Evolutionary conservation across 64 coral and sea anemone species (phyloP).

Genomic region (Cladopsammia gracilis): DNA sequence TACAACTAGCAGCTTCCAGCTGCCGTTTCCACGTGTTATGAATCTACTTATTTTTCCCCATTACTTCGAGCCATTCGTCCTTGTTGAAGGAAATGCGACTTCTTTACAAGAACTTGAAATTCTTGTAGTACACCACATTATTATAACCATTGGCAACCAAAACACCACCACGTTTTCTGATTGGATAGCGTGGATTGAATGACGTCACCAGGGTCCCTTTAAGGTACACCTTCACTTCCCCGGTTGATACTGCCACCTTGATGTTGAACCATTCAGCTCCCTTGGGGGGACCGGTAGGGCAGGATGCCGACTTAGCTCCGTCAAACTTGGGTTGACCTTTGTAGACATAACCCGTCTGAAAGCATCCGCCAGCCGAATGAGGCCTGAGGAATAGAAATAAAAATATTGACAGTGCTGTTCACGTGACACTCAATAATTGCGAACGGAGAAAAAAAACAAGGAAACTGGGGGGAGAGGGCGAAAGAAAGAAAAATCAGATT

Average conservation of each 20-base stretch:
- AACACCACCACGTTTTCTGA: slow-evolving; percentile 46
- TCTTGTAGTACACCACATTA: slow-evolving; percentile 48
- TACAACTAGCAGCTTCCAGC: no score
- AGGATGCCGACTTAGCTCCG: not conserved
- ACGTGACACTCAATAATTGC: no score
- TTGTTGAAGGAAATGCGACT: not conserved
- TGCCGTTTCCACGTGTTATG: not conserved
- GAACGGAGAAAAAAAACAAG: no score
- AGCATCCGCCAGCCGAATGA: slow-evolving; percentile 40
- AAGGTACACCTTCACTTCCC: slow-evolving; percentile 22
- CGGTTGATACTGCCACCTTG: slow-evolving; percentile 33
- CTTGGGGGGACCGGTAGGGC: slow-evolving; percentile 61
- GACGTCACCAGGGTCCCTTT: slow-evolving; percentile 17
- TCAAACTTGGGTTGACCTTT: slow-evolving; percentile 65
- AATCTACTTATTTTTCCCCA: not conserved
- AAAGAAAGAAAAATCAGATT: no score
- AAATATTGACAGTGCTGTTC: no score
- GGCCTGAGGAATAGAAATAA: slow-evolving; percentile 10
- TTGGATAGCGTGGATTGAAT: slow-evolving; percentile 43
- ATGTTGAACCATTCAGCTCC: slow-evolving; percentile 65
- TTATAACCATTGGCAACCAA: slow-evolving; percentile 67
- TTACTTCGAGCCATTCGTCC: not conserved
- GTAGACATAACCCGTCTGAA: slow-evolving; percentile 57
- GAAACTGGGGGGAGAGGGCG: no score
- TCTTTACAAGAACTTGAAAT: slow-evolving; percentile 45